Conservation (phyloP, 2,888 invertebrate species). For the Sialis lutaria region DNA sequence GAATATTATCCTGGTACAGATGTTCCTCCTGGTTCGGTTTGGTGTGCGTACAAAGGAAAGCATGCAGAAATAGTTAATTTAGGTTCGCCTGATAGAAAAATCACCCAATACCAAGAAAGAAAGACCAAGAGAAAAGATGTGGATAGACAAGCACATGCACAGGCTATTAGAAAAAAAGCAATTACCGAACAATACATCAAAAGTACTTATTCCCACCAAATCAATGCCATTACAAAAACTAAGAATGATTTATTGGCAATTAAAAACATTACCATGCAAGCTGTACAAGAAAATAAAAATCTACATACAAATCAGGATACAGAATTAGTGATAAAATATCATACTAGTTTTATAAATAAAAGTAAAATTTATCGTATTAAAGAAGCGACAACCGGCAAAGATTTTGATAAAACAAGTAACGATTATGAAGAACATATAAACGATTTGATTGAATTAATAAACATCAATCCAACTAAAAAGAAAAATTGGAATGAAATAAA, state of each 20-base stretch:
- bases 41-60: neutral
- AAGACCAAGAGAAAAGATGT: slow-evolving; percentile 6
- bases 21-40: too few species aligned
- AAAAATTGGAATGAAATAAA: neutral
- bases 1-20: neutral
- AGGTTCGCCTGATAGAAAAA: neutral
- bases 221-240: slow-evolving; percentile 1
- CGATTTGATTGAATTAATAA: neutral
- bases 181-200: slow-evolving; percentile 6
- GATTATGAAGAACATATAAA: neutral
- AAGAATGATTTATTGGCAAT: slow-evolving; percentile 5
- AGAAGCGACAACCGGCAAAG: neutral
- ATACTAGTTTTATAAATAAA: slow-evolving; percentile 1
- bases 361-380: slow-evolving; percentile 4
- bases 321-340: neutral
- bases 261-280: slow-evolving; percentile 7
- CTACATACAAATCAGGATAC: slow-evolving; percentile 8
- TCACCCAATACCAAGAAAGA: neutral
- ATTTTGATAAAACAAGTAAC: neutral
- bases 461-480: neutral
- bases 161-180: slow-evolving; percentile 7
- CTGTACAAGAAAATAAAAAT: slow-evolving; percentile 7
- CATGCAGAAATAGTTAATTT: neutral
- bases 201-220: slow-evolving; percentile 6
- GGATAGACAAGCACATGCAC: slow-evolving; percentile 5